A percentile compares a stretch with the other conserved stretches of the same genome.
Evolutionary conservation across 2,888 invertebrate genomes (phyloP).

Genomic region (Lycia hirtaria): DNA sequence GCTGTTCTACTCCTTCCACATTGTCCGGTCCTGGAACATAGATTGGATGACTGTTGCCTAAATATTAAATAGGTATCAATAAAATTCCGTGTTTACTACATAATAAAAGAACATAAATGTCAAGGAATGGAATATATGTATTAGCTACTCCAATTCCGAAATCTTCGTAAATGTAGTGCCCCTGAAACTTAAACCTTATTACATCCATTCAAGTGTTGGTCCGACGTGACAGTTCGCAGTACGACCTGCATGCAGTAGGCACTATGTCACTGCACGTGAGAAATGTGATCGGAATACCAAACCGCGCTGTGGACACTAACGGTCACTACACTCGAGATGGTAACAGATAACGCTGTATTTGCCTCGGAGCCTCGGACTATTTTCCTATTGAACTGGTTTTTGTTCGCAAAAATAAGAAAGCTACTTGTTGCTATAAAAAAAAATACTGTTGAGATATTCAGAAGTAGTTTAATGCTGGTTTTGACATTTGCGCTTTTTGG

Average conservation of each 20-base stretch:
- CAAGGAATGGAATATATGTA: no score
- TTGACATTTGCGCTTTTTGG: no score
- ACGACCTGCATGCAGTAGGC: slow-evolving; percentile 43
- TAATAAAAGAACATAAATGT: no score
- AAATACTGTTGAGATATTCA: not conserved
- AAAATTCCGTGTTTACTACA: no score
- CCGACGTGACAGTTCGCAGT: slow-evolving; percentile 54
- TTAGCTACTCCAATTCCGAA: no score
- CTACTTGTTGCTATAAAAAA: slow-evolving; percentile 7
- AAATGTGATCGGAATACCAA: slow-evolving; percentile 73
- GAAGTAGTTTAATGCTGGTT: no score
- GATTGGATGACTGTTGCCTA: no score
- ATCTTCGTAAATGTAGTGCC: not conserved
- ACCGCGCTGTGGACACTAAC: slow-evolving; percentile 48
- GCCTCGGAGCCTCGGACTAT: no score
- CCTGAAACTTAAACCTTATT: not conserved
- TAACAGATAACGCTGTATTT: slow-evolving; percentile 38
- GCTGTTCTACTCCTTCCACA: no score
- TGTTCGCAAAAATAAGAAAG: slow-evolving; percentile 2
- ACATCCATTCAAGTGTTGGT: slow-evolving; percentile 3
- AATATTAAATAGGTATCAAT: no score
- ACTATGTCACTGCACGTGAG: slow-evolving; percentile 60
- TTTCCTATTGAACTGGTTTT: slow-evolving; percentile 5
- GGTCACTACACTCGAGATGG: slow-evolving; percentile 51
- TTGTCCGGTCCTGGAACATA: no score